Conservation (phyloP, 2,113 vertebrate genomes). For the Ptychochromis oligacanthus region DNA sequence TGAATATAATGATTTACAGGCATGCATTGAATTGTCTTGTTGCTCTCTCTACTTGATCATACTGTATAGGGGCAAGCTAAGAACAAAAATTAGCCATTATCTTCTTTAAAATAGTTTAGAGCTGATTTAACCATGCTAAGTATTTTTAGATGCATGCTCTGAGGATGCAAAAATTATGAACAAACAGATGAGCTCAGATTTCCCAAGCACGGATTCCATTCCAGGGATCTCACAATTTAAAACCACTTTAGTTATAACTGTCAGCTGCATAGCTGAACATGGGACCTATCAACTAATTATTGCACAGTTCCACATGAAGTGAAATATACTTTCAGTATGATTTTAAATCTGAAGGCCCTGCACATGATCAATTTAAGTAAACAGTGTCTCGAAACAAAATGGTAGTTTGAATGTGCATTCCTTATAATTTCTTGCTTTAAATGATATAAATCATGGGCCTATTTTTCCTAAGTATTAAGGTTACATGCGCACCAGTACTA, state of each 20-base stretch:
- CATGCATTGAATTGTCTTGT: constrained; percentile 45
- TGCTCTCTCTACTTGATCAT: constrained; percentile 16
- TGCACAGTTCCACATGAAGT: constrained; percentile 56
- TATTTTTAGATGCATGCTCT: constrained; percentile 43
- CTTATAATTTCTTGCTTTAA: constrained; percentile 35
- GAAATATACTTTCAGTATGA: constrained; percentile 37
- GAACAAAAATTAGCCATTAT: constrained; percentile 27
- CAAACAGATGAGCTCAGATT: constrained; percentile 46
- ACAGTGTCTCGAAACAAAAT: neutral
- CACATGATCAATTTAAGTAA: constrained; percentile 39
- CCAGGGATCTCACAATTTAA: neutral
- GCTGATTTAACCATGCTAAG: constrained; percentile 26
- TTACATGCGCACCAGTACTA: constrained; percentile 11
- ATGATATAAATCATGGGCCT: constrained; percentile 47
- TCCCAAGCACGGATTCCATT: constrained; percentile 39
- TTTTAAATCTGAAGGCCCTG: constrained; percentile 36
- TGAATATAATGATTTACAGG: constrained; percentile 44
- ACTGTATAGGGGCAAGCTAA: constrained; percentile 5
- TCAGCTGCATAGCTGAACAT: constrained; percentile 51
- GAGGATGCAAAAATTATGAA: constrained; percentile 12
- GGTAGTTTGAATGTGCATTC: constrained; percentile 38
- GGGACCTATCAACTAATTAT: constrained; percentile 53
- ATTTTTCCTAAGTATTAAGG: constrained; percentile 31
- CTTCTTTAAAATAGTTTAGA: neutral
- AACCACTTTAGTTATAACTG: neutral